Conservation (phyloP, 1,140 invertebrate genomes). For the Oryzaephilus surinamensis region DNA sequence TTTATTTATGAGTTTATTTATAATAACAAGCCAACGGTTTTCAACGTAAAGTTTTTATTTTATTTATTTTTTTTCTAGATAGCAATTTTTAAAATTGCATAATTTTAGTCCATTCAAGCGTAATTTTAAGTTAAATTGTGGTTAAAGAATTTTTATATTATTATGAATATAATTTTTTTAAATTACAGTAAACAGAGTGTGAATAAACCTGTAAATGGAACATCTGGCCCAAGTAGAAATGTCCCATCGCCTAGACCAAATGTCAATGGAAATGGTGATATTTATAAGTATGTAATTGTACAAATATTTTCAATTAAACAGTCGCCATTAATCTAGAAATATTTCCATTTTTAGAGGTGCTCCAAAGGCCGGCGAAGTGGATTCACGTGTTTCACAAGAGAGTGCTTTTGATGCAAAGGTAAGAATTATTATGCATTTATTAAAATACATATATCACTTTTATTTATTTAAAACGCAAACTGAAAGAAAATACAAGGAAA, state of each 20-base stretch:
- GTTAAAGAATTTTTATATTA: not conserved
- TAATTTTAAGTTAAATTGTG: too few relatives aligned
- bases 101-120: not conserved
- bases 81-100: constrained; percentile 1
- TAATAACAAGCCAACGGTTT: too few relatives aligned
- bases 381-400: constrained; percentile 35
- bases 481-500: too few relatives aligned
- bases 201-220: constrained; percentile 22
- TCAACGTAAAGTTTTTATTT: too few relatives aligned
- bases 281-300: constrained; percentile 20
- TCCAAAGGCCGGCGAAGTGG: constrained; percentile 11
- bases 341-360: constrained; percentile 4
- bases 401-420: constrained; percentile 41
- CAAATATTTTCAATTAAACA: constrained; percentile 1
- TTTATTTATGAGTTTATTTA: too few relatives aligned
- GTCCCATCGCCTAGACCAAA: constrained; percentile 23
- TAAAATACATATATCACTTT: too few relatives aligned
- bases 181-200: constrained; percentile 21
- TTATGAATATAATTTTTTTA: constrained; percentile 7
- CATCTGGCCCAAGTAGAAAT: constrained; percentile 11
- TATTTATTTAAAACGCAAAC: too few relatives aligned
- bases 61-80: too few relatives aligned
- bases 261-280: constrained; percentile 24
- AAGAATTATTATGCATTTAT: too few relatives aligned
- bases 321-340: constrained; percentile 2